phyloP scores from a whole-genome alignment of 2,888 invertebrate species.

The Nemoura dubitans region DNA sequence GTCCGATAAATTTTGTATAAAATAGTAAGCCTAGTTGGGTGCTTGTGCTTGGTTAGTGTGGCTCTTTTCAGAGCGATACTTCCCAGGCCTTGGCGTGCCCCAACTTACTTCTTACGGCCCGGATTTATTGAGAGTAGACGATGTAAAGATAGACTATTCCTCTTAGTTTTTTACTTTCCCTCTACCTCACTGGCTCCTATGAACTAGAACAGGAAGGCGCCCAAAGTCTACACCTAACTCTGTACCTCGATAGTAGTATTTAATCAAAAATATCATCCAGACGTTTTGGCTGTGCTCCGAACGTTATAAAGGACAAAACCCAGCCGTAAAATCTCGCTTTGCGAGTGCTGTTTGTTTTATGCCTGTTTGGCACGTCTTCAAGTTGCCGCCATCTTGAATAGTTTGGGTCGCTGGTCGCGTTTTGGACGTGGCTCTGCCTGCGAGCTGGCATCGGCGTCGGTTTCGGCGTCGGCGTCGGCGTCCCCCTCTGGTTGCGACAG shows the following conservation, averaged over 20 bases:
- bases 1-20: constrained; percentile 38
- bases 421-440: background rate
- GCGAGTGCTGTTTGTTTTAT: background rate
- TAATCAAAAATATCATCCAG: background rate
- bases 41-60: constrained; percentile 15
- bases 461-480: background rate
- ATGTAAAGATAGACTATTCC: constrained; percentile 14
- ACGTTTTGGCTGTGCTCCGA: background rate
- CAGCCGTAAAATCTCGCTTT: constrained; percentile 7
- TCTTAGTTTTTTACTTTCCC: background rate
- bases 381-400: background rate
- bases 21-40: constrained; percentile 38
- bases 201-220: background rate
- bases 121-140: constrained; percentile 32
- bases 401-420: background rate
- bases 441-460: background rate
- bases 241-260: background rate
- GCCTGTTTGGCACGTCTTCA: background rate
- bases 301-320: background rate
- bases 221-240: background rate
- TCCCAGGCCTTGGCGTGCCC: no score
- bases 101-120: constrained; percentile 21
- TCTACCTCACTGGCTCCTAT: background rate
- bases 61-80: background rate
- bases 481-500: background rate